These are phyloP conservation scores for Sebastes goodei DNA, from an alignment of 2,797 vertebrate genomes.

Conservation along the genomic window DNA sequence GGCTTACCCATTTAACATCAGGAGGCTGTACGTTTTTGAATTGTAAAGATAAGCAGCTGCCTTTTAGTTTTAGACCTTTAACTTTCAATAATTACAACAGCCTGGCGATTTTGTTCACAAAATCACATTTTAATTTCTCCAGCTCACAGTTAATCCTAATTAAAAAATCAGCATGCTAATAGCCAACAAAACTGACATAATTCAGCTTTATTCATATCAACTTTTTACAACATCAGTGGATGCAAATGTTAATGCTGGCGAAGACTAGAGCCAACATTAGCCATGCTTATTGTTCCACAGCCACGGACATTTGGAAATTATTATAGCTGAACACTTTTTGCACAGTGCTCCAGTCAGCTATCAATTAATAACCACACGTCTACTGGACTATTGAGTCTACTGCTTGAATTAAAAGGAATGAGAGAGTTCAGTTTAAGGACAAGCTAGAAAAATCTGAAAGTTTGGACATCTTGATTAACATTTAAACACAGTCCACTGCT, in stretches of 20 bases:
- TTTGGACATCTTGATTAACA: constrained; percentile 24
- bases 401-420: constrained; percentile 8
- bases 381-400: constrained; percentile 4
- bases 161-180: constrained; percentile 21
- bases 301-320: constrained; percentile 31
- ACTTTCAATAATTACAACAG: constrained; percentile 29
- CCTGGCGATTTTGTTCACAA: neutral
- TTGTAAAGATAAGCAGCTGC: constrained; percentile 33
- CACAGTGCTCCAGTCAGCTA: neutral
- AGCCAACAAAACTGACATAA: constrained; percentile 25
- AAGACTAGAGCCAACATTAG: constrained; percentile 40
- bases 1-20: constrained; percentile 16
- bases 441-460: neutral
- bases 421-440: constrained; percentile 20
- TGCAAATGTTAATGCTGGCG: constrained; percentile 19
- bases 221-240: constrained; percentile 35
- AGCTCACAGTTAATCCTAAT: constrained; percentile 43
- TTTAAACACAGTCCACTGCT: constrained; percentile 2
- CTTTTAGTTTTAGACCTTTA: constrained; percentile 24
- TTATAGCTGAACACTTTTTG: constrained; percentile 4
- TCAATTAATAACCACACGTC: constrained; percentile 41
- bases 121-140: constrained; percentile 5
- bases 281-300: constrained; percentile 49
- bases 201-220: constrained; percentile 47
- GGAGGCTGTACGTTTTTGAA: neutral